Base-by-base conservation (phyloP, 2,797 vertebrate genomes). In the Etheostoma perlongum region DNA sequence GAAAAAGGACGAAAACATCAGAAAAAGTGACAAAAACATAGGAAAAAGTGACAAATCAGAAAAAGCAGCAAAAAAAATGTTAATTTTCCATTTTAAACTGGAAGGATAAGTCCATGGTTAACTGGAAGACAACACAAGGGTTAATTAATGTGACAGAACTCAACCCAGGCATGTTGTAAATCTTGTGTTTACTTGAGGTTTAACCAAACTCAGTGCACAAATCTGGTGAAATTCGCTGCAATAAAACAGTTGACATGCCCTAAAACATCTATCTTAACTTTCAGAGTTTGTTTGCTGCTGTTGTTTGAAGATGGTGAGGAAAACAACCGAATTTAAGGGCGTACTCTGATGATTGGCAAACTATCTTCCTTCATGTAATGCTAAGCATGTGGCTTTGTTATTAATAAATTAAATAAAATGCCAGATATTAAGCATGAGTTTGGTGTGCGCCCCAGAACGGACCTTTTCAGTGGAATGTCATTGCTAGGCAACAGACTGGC, bases 161-260 rank as follows among this genome's bases (percentile, higher is more conserved):
- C 15, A n/a, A 8, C 9, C 0, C 10, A 25, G 9, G 66, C 23
- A 71, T 42, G 2, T 49, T n/a, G 0, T 15, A 0, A 5, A 47
- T 30, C 8, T 0, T 5, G 23, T 40, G 7, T 5, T 23, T 1
- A 21, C 2, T 23, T 30, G 5, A 54, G 7, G 10, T 23, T 4
- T n/a, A 0, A 14, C 1, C 48, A n/a, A 2, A 3, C 30, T 53
- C 4, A n/a, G 13, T 9, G 1, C 27, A 1, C 11, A 9, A 9
- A 64, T 18, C 49, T 16, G 5, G 21, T 15, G 0, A 0, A 1
- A 30, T 21, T 4, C 3, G 51, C 12, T 27, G 40, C 36, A 59
- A n/a, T n/a, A 3, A 42, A 51, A 62, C 7, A 4, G 36, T 40
- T 40, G 36, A 40, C 2, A 48, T 25, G 47, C 8, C 5, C 21